These are phyloP conservation scores for Apantesis nais DNA, from an alignment of 2,888 invertebrate species.

Conservation along the genomic window DNA sequence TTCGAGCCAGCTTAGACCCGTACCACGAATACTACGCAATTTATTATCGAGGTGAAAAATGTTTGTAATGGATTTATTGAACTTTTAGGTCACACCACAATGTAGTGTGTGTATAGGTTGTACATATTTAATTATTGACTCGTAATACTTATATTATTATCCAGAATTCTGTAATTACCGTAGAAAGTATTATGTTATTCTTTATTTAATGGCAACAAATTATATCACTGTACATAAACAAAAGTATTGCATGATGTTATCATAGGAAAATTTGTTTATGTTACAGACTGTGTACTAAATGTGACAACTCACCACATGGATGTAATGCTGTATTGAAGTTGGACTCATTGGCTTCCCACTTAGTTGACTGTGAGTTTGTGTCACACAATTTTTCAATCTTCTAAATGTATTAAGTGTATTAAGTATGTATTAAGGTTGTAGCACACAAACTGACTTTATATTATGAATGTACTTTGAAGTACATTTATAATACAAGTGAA, in stretches of 20 bases:
- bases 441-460: not conserved
- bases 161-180: no score
- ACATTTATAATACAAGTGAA: no score
- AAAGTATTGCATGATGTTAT: conserved; percentile 2
- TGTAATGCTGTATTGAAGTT: conserved; percentile 94
- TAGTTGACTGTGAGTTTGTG: conserved; percentile 94
- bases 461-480: no score
- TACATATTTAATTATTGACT: conserved; percentile 19
- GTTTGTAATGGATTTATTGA: conserved; percentile 27
- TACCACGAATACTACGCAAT: conserved; percentile 97
- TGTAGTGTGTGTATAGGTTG: conserved; percentile 48
- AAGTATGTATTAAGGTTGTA: not conserved
- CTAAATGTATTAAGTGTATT: not conserved
- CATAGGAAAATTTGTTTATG: conserved; percentile 15
- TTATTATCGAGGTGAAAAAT: conserved; percentile 90
- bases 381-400: not conserved
- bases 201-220: not conserved
- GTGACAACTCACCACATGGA: conserved; percentile 96
- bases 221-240: not conserved
- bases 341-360: conserved; percentile 93
- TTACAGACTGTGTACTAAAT: conserved; percentile 93
- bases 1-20: conserved; percentile 94
- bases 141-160: not conserved
- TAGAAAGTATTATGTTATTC: not conserved
- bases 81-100: conserved; percentile 55